Conservation (phyloP, 2,888 invertebrate genomes). For the Matsumyia berberina region DNA sequence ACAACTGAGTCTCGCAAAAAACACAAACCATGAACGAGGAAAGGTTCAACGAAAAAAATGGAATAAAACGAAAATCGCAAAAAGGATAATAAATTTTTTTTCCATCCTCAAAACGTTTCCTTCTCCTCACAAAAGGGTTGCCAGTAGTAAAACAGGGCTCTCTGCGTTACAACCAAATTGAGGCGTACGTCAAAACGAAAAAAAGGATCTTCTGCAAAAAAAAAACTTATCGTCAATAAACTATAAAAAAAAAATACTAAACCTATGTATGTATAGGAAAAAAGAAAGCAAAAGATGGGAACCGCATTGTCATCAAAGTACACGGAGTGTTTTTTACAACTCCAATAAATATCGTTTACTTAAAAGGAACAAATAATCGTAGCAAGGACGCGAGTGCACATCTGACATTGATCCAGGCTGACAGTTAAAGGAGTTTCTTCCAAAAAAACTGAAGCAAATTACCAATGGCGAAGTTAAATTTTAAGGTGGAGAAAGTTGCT, state of each 20-base stretch:
- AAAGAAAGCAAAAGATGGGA: slow-evolving; percentile 57
- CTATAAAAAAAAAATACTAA: slow-evolving; percentile 64
- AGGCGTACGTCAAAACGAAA: slow-evolving; percentile 50
- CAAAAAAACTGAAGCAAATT: slow-evolving; percentile 47
- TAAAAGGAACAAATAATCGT: slow-evolving; percentile 47
- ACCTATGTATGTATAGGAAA: slow-evolving; percentile 22
- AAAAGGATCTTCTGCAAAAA: slow-evolving; percentile 30
- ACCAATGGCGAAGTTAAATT: slow-evolving; percentile 49
- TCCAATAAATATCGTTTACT: slow-evolving; percentile 66
- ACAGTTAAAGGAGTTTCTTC: slow-evolving; percentile 30
- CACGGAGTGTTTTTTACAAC: slow-evolving; percentile 51
- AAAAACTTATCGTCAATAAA: slow-evolving; percentile 61
- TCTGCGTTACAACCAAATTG: slow-evolving; percentile 34
- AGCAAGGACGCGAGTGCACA: slow-evolving; percentile 36
- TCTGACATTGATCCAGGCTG: slow-evolving; percentile 33
- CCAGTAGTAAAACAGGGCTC: slow-evolving; percentile 61
- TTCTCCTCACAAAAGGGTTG: slow-evolving; percentile 62
- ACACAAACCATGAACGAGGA: slow-evolving; percentile 3
- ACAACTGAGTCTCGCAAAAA: slow-evolving; percentile 69
- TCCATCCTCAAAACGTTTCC: slow-evolving; percentile 56
- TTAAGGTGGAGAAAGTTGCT: slow-evolving; percentile 33
- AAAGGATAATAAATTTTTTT: slow-evolving; percentile 61
- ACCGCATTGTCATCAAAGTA: slow-evolving; percentile 73
- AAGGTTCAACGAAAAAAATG: slow-evolving; percentile 18
- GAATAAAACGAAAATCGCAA: slow-evolving; percentile 67